Conservation (phyloP, 2,113 vertebrate species). For the Chinchilla lanigera region DNA sequence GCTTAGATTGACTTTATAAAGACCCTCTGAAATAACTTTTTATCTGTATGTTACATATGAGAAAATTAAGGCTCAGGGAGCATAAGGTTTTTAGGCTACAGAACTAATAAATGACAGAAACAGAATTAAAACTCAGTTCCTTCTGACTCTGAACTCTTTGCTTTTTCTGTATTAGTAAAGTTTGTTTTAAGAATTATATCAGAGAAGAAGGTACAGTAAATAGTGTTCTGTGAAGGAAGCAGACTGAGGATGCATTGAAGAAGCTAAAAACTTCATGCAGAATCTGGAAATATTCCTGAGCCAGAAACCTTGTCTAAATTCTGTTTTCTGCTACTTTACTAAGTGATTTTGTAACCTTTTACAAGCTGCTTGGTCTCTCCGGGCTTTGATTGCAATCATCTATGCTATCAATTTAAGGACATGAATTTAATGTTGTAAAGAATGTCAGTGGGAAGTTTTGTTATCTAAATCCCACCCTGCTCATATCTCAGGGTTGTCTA, state of each 20-base stretch:
- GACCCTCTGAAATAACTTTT: not conserved
- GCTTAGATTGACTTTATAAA: not conserved
- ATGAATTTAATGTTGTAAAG: not conserved
- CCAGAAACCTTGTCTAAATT: not conserved
- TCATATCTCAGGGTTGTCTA: not conserved
- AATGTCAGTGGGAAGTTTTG: not conserved
- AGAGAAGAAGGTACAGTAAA: not conserved
- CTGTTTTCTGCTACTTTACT: not conserved
- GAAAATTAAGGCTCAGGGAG: not conserved
- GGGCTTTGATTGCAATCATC: not conserved
- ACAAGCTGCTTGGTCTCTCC: not conserved
- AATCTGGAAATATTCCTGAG: not conserved
- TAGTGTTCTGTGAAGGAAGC: not conserved
- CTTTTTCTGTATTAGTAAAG: not conserved
- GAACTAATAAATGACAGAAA: not conserved
- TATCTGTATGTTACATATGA: not conserved
- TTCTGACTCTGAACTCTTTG: not conserved
- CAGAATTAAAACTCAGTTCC: not conserved
- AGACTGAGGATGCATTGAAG: not conserved
- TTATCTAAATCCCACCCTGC: not conserved
- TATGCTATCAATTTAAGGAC: not conserved
- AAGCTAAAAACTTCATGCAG: not conserved
- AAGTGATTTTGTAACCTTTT: not conserved
- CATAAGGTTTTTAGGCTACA: not conserved
- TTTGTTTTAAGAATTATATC: not conserved